Percentiles rank a stretch among this genome's conserved stretches.
These are phyloP conservation scores for Rhinoraja longicauda DNA, from an alignment of 2,797 vertebrate species.

Conservation along the genomic window DNA sequence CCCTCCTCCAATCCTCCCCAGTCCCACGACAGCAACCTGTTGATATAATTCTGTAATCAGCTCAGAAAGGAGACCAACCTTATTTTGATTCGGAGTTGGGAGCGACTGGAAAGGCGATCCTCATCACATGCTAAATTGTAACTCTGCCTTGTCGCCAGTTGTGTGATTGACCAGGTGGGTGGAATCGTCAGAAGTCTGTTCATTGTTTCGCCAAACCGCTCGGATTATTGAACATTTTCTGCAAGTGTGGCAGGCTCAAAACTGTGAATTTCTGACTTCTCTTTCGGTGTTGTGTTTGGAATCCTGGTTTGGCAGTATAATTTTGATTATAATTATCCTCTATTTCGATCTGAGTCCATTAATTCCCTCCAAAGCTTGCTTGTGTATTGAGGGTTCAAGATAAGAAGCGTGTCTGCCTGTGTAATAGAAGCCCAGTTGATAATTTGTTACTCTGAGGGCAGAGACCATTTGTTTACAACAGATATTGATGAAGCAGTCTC, in stretches of 20 bases:
- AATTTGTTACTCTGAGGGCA: background rate
- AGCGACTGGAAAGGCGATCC: background rate
- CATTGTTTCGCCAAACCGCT: background rate
- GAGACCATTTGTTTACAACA: background rate
- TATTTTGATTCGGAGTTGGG: background rate
- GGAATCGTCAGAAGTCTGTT: background rate
- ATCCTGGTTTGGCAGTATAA: background rate
- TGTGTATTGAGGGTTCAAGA: background rate
- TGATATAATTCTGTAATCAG: background rate
- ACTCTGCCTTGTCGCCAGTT: background rate
- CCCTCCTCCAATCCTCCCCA: no score
- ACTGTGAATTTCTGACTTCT: no score
- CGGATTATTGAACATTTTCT: background rate
- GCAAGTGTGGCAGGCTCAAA: background rate
- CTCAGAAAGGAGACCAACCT: background rate
- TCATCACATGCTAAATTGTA: background rate
- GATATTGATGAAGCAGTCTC: background rate
- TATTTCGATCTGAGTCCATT: background rate
- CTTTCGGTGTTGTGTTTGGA: background rate
- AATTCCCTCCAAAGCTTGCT: background rate
- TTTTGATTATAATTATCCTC: background rate
- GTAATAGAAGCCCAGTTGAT: background rate
- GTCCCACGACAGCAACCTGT: background rate
- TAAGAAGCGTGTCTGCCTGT: background rate
- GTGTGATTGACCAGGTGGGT: conserved; percentile 19